Conservation (phyloP, 2,888 invertebrate genomes). For the Zelleria hepariella region DNA sequence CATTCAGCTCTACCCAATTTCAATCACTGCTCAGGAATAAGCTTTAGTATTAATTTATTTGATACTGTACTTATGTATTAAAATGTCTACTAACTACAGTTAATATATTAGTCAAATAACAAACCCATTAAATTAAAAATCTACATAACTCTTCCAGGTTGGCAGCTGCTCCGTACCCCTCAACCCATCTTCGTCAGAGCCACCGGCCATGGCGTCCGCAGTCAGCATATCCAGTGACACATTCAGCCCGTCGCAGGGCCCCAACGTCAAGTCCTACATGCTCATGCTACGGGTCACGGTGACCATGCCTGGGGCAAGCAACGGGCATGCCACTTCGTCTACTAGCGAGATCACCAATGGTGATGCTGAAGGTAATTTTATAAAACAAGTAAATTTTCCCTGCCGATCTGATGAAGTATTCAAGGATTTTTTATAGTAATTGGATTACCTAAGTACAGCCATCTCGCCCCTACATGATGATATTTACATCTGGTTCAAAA, state of each 20-base stretch:
- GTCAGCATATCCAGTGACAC: slow-evolving; percentile 90
- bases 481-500: too few relatives aligned
- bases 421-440: too few relatives aligned
- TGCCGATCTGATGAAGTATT: too few relatives aligned
- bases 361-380: slow-evolving; percentile 56
- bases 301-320: slow-evolving; percentile 32
- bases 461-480: too few relatives aligned
- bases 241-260: slow-evolving; percentile 84
- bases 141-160: slow-evolving; percentile 43
- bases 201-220: slow-evolving; percentile 79
- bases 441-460: too few relatives aligned
- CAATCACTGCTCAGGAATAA: too few relatives aligned
- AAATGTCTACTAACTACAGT: neutral
- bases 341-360: slow-evolving; percentile 63
- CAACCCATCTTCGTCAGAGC: slow-evolving; percentile 77
- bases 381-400: too few relatives aligned
- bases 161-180: slow-evolving; percentile 81
- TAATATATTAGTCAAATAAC: neutral
- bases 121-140: too few relatives aligned
- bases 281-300: slow-evolving; percentile 80
- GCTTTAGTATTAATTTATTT: too few relatives aligned
- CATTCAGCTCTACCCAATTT: too few relatives aligned
- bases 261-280: slow-evolving; percentile 86
- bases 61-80: too few relatives aligned
- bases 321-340: slow-evolving; percentile 36